Evolutionary conservation across 1,140 invertebrate species (phyloP).

Genomic region (Macrobrachium rosenbergii): DNA sequence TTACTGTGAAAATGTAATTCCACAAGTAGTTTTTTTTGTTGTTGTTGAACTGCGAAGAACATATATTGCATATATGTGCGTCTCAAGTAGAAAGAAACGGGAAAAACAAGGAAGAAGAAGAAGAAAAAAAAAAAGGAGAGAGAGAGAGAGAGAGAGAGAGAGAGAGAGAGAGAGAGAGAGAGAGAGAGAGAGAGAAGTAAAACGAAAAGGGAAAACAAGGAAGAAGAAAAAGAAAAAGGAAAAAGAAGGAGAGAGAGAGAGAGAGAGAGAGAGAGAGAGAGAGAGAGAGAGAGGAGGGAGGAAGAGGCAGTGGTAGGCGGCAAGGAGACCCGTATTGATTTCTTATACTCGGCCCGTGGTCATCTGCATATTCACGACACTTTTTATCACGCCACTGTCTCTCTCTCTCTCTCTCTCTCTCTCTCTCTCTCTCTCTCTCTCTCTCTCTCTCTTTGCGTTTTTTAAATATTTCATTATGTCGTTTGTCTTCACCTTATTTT

Average conservation of each 20-base stretch:
- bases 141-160: background rate
- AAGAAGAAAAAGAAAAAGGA: background rate
- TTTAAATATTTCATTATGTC: background rate
- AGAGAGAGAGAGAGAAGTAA: background rate
- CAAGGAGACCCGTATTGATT: slow-evolving; percentile 61
- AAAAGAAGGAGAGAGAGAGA: background rate
- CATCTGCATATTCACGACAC: slow-evolving; percentile 63
- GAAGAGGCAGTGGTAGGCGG: background rate
- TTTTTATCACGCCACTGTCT: slow-evolving; percentile 61
- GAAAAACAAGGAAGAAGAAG: background rate
- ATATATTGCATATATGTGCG: no score
- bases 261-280: slow-evolving; percentile 2
- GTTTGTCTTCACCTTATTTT: background rate
- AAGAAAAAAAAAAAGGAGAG: background rate
- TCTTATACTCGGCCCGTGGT: slow-evolving; percentile 62
- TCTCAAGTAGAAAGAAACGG: no score
- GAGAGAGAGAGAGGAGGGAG: background rate
- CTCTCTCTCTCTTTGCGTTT: background rate
- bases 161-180: background rate
- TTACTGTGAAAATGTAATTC: no score
- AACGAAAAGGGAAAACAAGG: background rate
- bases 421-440: slow-evolving; percentile 1
- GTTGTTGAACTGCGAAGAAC: no score
- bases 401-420: slow-evolving; percentile 33
- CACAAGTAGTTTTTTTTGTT: no score